Percentiles rank a stretch among this genome's conserved stretches.
Conservation (phyloP, 2,797 vertebrate species). For the Lacerta bilineata region DNA sequence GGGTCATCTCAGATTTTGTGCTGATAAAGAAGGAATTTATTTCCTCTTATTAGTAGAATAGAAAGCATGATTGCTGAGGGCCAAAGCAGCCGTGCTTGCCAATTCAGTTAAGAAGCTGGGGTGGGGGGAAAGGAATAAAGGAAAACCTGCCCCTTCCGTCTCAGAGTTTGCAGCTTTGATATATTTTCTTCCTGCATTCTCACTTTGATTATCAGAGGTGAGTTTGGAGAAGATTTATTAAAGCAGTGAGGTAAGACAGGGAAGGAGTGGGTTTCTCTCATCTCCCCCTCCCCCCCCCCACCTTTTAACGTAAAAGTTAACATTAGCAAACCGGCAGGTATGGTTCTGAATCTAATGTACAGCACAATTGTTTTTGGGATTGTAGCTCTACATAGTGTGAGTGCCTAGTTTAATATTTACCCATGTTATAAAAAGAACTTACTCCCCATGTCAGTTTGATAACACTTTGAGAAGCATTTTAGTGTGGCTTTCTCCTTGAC, state of each 20-base stretch:
- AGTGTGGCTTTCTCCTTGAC: background rate
- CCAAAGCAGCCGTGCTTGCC: background rate
- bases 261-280: background rate
- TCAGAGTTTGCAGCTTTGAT: background rate
- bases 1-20: background rate
- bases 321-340: background rate
- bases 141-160: background rate
- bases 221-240: background rate
- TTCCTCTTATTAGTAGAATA: background rate
- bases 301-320: background rate
- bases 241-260: background rate
- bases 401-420: background rate
- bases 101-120: background rate
- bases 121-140: background rate
- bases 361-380: background rate
- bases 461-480: background rate
- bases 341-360: background rate
- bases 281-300: background rate
- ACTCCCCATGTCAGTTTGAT: background rate
- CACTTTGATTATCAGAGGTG: background rate
- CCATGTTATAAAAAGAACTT: background rate
- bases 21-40: background rate
- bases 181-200: background rate
- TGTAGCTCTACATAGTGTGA: background rate
- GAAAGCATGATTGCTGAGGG: background rate